Conservation (phyloP, 2,113 vertebrate species). For the Indicator indicator region DNA sequence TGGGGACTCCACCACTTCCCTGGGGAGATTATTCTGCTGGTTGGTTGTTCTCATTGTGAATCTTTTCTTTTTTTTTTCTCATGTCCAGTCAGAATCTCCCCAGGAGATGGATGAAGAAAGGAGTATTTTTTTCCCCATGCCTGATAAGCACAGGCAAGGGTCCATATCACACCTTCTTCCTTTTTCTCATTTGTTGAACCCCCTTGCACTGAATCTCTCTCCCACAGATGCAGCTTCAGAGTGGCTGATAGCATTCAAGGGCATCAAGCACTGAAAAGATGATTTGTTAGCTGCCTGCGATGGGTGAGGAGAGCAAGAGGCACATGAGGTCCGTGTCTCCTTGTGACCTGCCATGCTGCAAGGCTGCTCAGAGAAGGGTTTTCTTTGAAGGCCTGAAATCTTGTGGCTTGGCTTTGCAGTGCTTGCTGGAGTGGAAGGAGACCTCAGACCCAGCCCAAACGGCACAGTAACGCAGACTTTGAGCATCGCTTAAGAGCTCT, state of each 20-base stretch:
- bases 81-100: neutral
- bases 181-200: neutral
- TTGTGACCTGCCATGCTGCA: neutral
- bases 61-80: neutral
- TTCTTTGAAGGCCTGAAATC: neutral
- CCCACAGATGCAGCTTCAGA: neutral
- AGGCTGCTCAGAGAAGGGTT: neutral
- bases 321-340: accelerated
- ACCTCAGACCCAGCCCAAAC: neutral
- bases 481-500: neutral
- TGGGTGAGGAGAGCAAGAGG: neutral
- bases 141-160: neutral
- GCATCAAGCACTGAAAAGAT: neutral
- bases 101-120: neutral
- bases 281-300: neutral
- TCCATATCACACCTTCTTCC: neutral
- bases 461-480: neutral
- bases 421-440: neutral
- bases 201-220: too few relatives aligned
- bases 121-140: accelerated
- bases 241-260: neutral
- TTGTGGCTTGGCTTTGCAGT: neutral
- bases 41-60: neutral
- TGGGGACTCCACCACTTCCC: neutral
- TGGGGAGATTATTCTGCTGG: neutral